Base-by-base conservation (phyloP, 2,888 invertebrate genomes). In the Morinoia aosen region DNA sequence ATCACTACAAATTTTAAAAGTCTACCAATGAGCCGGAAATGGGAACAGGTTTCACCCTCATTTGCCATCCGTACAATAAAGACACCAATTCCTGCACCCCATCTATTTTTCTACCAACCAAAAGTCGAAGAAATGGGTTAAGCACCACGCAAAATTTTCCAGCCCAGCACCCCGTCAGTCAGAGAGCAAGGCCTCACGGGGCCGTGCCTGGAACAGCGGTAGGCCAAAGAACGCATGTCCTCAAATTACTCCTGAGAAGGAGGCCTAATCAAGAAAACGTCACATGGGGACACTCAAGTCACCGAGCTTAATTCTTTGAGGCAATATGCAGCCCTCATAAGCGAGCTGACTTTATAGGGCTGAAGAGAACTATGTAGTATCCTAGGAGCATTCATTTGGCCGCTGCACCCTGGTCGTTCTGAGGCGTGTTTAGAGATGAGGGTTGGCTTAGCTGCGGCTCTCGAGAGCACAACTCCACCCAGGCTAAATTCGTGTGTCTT, bases 221-320 rank as follows among this genome's bases (percentile, higher is more conserved):
- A 76, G 76, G 76, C 76, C 76, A 25, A 10, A 33, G 90, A 57
- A 93, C 93, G n/a, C 56, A 57, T 93, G 93, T 93, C 93, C 93
- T 48, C 57, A 48, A 19, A 93, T 93, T 93, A 93, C 19, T 57
- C 93, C 5, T 39, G 48, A 57, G 93, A 57, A 56, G 93, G 93
- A 93, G 57, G 93, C 93, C 93, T 93, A 93, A 93, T 93, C 93
- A 93, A 57, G 48, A 57, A 58, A 48, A 90, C n/a, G 48, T 93
- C 93, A 93, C 93, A 56, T 48, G 93, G 93, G 93, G 93, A 93
- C 93, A 57, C 93, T 93, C 93, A 93, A 93, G 93, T 93, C 93
- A 93, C 48, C 56, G 93, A 57, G 57, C 57, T 93, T 93, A 93
- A 93, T 93, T 56, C 93, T 93, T 56, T 93, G 93, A 56, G 57